phyloP scores from a whole-genome alignment of 1,140 invertebrate genomes.

The Xylocopa sonorina region DNA sequence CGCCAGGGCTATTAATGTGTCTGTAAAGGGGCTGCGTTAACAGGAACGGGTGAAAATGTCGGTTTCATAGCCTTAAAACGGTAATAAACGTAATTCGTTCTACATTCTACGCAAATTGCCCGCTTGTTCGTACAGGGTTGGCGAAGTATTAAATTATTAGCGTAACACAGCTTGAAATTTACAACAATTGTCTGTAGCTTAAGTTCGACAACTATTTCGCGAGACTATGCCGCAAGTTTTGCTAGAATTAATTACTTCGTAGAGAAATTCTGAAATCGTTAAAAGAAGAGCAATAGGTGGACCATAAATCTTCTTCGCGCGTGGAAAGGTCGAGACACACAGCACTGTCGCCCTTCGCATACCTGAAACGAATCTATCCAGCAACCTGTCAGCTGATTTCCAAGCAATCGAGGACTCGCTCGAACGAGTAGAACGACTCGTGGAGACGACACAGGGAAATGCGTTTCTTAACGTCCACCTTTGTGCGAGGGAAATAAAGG shows the following conservation, averaged over 20 bases:
- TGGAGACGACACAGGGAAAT: background rate
- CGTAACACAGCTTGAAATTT: background rate
- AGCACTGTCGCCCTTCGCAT: background rate
- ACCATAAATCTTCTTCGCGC: background rate
- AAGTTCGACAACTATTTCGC: background rate
- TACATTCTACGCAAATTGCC: no score
- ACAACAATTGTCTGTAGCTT: background rate
- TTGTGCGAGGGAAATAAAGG: background rate
- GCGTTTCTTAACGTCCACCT: background rate
- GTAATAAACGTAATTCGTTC: slow-evolving; percentile 27
- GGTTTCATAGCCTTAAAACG: background rate
- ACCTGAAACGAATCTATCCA: background rate
- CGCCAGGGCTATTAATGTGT: slow-evolving; percentile 32
- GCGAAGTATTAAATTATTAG: background rate
- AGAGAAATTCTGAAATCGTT: no score
- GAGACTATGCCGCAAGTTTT: no score
- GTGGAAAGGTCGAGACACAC: background rate
- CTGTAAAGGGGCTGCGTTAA: slow-evolving; percentile 47
- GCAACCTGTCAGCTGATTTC: background rate
- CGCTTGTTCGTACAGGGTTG: background rate
- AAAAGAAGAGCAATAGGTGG: no score
- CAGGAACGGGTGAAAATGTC: slow-evolving; percentile 9
- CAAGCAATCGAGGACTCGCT: background rate
- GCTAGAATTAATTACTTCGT: background rate
- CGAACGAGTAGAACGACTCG: background rate